These are phyloP conservation scores for Aphelenchoides avenae DNA, from an alignment of 1,140 invertebrate genomes.

Conservation along the genomic window DNA sequence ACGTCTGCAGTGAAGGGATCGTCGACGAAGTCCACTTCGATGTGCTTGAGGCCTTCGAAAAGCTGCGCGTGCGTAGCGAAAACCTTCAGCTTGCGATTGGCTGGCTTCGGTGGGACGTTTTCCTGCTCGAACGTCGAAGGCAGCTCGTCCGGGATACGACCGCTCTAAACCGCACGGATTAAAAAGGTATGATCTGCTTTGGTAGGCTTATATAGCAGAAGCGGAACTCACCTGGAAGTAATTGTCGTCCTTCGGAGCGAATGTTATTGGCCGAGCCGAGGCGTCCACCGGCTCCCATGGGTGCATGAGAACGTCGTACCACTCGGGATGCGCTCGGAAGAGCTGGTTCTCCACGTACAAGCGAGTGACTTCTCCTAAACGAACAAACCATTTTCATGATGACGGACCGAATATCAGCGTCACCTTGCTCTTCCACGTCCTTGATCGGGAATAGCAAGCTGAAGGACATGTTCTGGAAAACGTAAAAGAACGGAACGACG, in stretches of 20 bases:
- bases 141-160: slow-evolving; percentile 28
- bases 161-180: slow-evolving; percentile 25
- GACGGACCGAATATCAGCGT: no score
- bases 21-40: slow-evolving; percentile 72
- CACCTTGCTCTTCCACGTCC: slow-evolving; percentile 65
- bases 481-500: slow-evolving; percentile 74
- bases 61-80: slow-evolving; percentile 74
- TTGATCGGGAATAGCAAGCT: slow-evolving; percentile 75
- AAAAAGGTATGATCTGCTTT: no score
- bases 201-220: no score
- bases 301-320: slow-evolving; percentile 69
- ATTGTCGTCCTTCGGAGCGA: slow-evolving; percentile 20
- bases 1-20: slow-evolving; percentile 74
- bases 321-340: slow-evolving; percentile 60
- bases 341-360: slow-evolving; percentile 72
- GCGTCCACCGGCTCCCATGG: slow-evolving; percentile 71
- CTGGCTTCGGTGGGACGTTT: not conserved
- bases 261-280: slow-evolving; percentile 60
- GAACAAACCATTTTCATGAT: no score
- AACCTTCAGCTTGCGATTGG: slow-evolving; percentile 68
- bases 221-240: slow-evolving; percentile 22
- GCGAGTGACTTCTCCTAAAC: slow-evolving; percentile 66
- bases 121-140: not conserved
- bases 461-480: slow-evolving; percentile 69
- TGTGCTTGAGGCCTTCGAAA: slow-evolving; percentile 69